Evolutionary conservation across 1,140 invertebrate genomes (phyloP), one percentile per base, ranked within the genome.

Genomic region (Centruroides sculpturatus): DNA sequence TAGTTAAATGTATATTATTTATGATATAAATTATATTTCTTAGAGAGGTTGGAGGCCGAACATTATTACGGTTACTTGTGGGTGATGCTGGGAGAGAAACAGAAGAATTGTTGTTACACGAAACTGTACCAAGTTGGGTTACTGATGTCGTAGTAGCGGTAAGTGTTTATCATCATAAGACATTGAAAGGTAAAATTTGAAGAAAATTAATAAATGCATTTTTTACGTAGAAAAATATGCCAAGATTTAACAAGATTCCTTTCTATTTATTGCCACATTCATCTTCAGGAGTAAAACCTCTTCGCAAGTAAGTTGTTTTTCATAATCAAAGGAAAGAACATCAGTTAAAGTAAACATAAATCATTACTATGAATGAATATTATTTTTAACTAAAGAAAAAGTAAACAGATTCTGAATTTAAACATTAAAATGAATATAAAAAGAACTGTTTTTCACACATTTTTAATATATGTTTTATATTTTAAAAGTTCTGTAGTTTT

Each of bases 171-270:
- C 0, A 8, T 36, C 51, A 53, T 53, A 34, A 51, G 49, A 8
- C 23, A 34, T 1, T 53, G 5, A 53, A 53, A 53, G 49, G 2
- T 12, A 2, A 51, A 51, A 51, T 51, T 51, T 53, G 3, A 36
- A 53, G 5, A 53, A 34, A 23, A 23, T 36, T 53, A 0, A 53
- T 36, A 3, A 34, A 53, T 34, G 5, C 23, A 53, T 34, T 53
- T 53, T 23, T 34, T 53, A 36, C 3, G 41, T 67, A 78, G 72
- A 93, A 92, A 77, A 89, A 87, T 71, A 82, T 91, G 67, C 93
- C 92, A 3, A 95, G 96, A 76, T 91, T 98, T 68, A 92, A 92
- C 66, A 99, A 98, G 80, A 87, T 99, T 70, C 89, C 95, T 57
- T 99, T 99, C 74, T 94, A 92, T 74, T 80, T 99, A 53, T 83